phyloP scores from a whole-genome alignment of 2,113 vertebrate species.

The Cyanoramphus novaezelandiae region DNA sequence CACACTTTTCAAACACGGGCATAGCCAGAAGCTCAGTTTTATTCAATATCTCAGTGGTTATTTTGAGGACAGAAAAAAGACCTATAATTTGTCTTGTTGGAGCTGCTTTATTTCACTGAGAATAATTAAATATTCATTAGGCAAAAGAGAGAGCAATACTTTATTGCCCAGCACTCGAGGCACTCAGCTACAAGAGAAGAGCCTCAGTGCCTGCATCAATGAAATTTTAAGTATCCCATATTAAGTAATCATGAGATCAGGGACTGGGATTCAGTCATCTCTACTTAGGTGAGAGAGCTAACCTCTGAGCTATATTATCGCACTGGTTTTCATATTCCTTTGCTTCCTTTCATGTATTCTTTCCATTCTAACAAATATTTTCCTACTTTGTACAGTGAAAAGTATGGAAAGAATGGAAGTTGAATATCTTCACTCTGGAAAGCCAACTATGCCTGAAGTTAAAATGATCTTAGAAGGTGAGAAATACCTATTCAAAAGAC shows the following conservation, averaged over 20 bases:
- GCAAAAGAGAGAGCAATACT: slow-evolving; percentile 32
- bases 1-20: not conserved
- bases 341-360: not conserved
- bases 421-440: not conserved
- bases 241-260: slow-evolving; percentile 59
- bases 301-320: not conserved
- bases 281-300: slow-evolving; percentile 12
- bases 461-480: not conserved
- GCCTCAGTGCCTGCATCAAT: not conserved
- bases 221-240: slow-evolving; percentile 60
- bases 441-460: accelerated
- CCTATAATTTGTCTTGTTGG: slow-evolving; percentile 7
- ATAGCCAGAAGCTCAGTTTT: not conserved
- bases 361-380: not conserved
- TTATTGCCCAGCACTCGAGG: slow-evolving; percentile 5
- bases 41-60: not conserved
- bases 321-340: not conserved
- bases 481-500: not conserved
- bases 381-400: not conserved
- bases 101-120: slow-evolving; percentile 21
- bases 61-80: slow-evolving; percentile 2
- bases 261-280: slow-evolving; percentile 2
- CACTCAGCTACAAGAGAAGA: slow-evolving; percentile 21
- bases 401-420: not conserved
- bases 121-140: slow-evolving; percentile 55